Base-by-base conservation (phyloP, 2,888 invertebrate species). In the Leptopterna dolabrata region DNA sequence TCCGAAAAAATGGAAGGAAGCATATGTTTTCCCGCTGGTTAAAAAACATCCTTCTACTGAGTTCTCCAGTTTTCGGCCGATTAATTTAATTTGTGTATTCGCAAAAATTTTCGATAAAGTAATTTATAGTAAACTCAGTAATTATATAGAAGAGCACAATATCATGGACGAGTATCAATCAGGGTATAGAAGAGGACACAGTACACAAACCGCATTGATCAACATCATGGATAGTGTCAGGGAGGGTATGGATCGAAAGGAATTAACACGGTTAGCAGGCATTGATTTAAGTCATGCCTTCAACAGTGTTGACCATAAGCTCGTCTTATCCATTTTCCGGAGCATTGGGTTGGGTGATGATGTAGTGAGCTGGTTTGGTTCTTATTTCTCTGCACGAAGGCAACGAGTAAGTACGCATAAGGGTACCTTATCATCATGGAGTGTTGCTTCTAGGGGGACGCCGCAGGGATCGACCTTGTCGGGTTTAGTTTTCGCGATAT, bases 261-360 rank as follows among this genome's bases (percentile, higher is more conserved):
- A 29, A 13, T 13, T 45, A 9, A 80, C 80, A 0, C 0, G 45
- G 24, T 80, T 80, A 24, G 80, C 27, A 13, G 24, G 80, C 24
- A 41, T 80, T 45, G 47, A 80, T 80, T 16, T 80, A 13, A 80
- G 80, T 29, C 80, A 80, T 16, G 80, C 80, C 9, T 80, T 80
- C 27, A 80, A 80, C 11, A 80, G 80, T 45, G 16, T 80, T 3
- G 80, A 80, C 6, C 80, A 47, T 16, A 14, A 9, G 24, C 1
- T 80, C 0, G 1, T 47, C 0, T 14, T 80, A 11, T 0, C 80
- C 13, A 80, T 80, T 0, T 29, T 80, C 0, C 24, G 29, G 0
- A 19, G 13, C 13, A 45, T 80, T 2, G 80, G 80, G 2, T 80
- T n/a, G 6, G 0, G 11, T 3, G 47, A 47, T 19, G 1, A 4